Evolutionary conservation across 2,888 invertebrate genomes (phyloP), one percentile per base, ranked within the genome.

Genomic region (Phaonia tiefii): DNA sequence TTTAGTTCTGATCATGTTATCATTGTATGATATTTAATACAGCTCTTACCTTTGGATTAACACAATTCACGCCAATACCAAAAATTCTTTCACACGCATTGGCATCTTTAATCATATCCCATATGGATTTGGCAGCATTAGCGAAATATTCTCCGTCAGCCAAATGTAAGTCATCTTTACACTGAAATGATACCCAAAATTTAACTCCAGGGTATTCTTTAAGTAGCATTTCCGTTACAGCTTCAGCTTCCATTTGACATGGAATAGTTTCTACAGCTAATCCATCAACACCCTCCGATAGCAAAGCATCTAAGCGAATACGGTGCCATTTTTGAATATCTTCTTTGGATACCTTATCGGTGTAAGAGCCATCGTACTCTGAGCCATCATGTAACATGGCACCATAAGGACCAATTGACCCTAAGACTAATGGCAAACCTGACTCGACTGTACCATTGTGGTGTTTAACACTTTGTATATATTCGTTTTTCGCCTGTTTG

Each of bases 191-290:
- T 5, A 98, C 91, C 97, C 97, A 98, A 3, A 96, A 96, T 87
- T 95, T 95, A 0, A 93, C 90, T 54, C 91, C 89, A 0, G 96
- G 95, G 89, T 93, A 96, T 83, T 96, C 94, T 65, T 93, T 92
- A 8, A 88, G 82, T 54, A 98, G 90, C 84, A 97, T 91, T 72
- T 95, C 94, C 15, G 96, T 93, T 15, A 98, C 91, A 88, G 96
- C 95, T 88, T 95, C 93, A 0, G 96, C 98, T 91, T 99, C 98
- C 76, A 91, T 89, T 65, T 93, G 93, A 84, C 96, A 96, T 5
- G 99, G 98, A 86, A 98, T 96, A 0, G 99, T 99, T 91, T 99
- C 98, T 83, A 98, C 91, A 0, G 97, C 98, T 82, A 99, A 90
- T 3, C 97, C 89, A 90, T 98, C 96, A 1, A 96, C 96, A 0